These are phyloP conservation scores for Benthosema pterotum DNA, from an alignment of 2,797 vertebrate genomes.

Conservation along the genomic window DNA sequence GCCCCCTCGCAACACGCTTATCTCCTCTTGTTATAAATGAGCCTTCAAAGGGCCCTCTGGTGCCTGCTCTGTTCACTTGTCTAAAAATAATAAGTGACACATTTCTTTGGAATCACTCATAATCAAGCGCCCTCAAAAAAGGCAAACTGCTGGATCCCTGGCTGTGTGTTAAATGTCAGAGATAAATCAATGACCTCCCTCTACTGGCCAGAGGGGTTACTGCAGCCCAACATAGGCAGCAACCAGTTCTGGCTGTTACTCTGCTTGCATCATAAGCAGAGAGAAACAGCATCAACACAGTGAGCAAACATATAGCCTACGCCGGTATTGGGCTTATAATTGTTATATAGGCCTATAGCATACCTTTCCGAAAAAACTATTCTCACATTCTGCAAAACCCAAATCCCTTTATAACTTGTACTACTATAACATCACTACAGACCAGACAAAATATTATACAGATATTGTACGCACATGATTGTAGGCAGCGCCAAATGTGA, in stretches of 20 bases:
- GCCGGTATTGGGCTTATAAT: background rate
- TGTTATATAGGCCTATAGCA: background rate
- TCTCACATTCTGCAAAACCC: constrained; percentile 11
- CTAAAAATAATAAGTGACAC: constrained; percentile 84
- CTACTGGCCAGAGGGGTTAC: constrained; percentile 78
- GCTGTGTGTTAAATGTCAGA: constrained; percentile 61
- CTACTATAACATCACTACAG: constrained; percentile 28
- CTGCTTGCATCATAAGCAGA: constrained; percentile 22
- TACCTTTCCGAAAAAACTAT: too few relatives aligned
- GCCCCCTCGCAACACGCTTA: constrained; percentile 71
- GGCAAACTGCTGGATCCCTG: constrained; percentile 56
- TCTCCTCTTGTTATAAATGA: constrained; percentile 79
- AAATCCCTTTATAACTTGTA: constrained; percentile 38
- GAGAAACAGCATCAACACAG: constrained; percentile 3
- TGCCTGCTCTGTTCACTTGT: constrained; percentile 74
- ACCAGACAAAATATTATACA: constrained; percentile 22
- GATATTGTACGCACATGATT: constrained; percentile 31
- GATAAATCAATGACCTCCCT: constrained; percentile 81
- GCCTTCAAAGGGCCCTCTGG: constrained; percentile 67
- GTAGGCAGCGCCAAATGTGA: constrained; percentile 42
- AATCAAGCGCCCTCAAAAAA: constrained; percentile 62
- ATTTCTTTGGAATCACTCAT: constrained; percentile 78
- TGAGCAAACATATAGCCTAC: too few relatives aligned
- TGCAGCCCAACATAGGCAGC: constrained; percentile 60
- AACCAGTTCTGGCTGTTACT: constrained; percentile 25